Conservation (phyloP, 2,888 invertebrate species). For the Notodonta ziczac region DNA sequence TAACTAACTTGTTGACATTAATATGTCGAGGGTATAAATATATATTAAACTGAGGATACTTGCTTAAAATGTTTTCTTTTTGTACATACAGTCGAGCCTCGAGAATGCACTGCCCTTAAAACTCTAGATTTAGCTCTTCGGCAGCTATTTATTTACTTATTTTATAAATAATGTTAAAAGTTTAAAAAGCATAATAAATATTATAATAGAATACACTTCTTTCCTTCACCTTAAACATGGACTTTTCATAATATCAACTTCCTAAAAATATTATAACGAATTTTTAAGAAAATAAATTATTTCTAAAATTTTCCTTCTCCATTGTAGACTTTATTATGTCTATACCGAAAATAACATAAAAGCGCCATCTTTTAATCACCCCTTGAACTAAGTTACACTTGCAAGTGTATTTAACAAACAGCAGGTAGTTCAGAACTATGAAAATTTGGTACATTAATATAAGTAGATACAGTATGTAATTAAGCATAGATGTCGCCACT, state of each 20-base stretch:
- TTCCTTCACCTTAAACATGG: no score
- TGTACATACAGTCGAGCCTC: conserved; percentile 35
- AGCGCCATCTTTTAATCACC: background rate
- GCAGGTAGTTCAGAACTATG: no score
- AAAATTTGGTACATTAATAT: no score
- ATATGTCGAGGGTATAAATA: conserved; percentile 28
- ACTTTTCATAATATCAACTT: no score
- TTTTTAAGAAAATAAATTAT: no score
- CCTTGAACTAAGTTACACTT: background rate
- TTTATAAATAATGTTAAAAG: conserved; percentile 48
- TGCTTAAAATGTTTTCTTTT: conserved; percentile 20
- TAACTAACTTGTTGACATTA: conserved; percentile 31
- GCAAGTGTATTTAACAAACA: no score
- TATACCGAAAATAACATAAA: background rate
- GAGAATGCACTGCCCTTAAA: conserved; percentile 53
- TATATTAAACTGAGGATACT: conserved; percentile 25
- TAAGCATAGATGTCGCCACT: background rate
- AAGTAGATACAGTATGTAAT: no score
- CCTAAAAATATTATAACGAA: no score
- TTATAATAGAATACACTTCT: conserved; percentile 21
- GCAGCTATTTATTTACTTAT: conserved; percentile 60
- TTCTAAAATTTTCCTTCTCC: no score
- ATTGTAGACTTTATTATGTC: no score
- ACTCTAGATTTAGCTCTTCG: conserved; percentile 39
- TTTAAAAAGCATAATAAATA: conserved; percentile 55